Conservation (phyloP, 2,797 vertebrate species). For the Trichosurus vulpecula region DNA sequence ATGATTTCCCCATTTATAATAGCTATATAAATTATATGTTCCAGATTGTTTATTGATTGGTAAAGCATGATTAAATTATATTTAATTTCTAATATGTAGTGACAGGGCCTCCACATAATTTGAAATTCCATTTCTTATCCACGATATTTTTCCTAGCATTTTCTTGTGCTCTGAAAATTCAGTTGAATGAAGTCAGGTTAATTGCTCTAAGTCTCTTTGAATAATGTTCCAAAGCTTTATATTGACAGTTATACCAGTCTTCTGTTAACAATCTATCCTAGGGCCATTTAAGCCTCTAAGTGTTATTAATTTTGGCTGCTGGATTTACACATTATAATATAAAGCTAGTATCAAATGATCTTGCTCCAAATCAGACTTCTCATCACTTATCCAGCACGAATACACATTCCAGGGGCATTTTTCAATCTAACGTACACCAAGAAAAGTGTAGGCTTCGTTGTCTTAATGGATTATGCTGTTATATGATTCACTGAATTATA, state of each 20-base stretch:
- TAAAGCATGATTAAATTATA: conserved; percentile 71
- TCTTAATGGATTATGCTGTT: conserved; percentile 62
- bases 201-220: conserved; percentile 71
- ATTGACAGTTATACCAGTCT: conserved; percentile 74
- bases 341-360: conserved; percentile 67
- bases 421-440: conserved; percentile 68
- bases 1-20: conserved; percentile 51
- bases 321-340: conserved; percentile 72
- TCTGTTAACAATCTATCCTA: conserved; percentile 63
- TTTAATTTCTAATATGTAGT: conserved; percentile 59
- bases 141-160: conserved; percentile 57
- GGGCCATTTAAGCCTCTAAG: conserved; percentile 69
- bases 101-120: conserved; percentile 42
- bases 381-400: conserved; percentile 61
- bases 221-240: conserved; percentile 68
- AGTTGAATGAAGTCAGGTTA: conserved; percentile 74
- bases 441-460: conserved; percentile 56
- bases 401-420: conserved; percentile 61
- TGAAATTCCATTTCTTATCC: conserved; percentile 62
- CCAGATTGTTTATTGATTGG: conserved; percentile 72
- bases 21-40: conserved; percentile 59
- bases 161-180: conserved; percentile 72
- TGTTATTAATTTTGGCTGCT: conserved; percentile 78
- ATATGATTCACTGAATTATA: conserved; percentile 53
- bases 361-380: conserved; percentile 62